phyloP scores from a whole-genome alignment of 92 coral and sea anemone genomes.

The Phenganax subtilis region DNA sequence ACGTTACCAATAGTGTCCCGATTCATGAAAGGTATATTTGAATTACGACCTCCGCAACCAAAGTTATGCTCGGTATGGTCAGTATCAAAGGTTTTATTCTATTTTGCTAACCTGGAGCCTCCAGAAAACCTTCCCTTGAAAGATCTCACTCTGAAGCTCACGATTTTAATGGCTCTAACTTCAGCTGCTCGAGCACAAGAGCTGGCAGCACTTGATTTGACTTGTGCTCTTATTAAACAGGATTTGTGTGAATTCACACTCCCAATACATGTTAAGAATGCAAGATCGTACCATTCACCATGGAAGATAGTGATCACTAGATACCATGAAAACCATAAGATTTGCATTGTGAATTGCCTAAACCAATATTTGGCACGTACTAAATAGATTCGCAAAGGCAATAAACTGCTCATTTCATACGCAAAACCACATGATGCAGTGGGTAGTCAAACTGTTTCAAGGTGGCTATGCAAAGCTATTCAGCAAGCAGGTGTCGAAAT shows the following conservation, averaged over 20 bases:
- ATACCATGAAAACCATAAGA: too few relatives aligned
- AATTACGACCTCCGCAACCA: slow-evolving; percentile 17
- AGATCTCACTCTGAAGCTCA: not conserved
- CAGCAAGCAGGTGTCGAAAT: too few relatives aligned
- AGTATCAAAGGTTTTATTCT: too few relatives aligned
- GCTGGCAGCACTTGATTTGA: slow-evolving; percentile 33
- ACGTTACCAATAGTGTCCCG: slow-evolving; percentile 41
- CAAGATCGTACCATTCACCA: too few relatives aligned
- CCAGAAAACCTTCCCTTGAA: slow-evolving; percentile 26
- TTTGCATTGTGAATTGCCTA: too few relatives aligned
- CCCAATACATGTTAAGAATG: too few relatives aligned
- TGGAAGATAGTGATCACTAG: too few relatives aligned
- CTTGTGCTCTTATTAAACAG: not conserved
- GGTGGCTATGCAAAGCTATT: not conserved
- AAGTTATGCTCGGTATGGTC: too few relatives aligned
- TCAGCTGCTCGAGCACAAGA: slow-evolving; percentile 49
- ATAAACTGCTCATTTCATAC: not conserved
- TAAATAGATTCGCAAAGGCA: not conserved
- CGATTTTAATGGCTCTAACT: slow-evolving; percentile 44
- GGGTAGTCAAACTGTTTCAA: not conserved
- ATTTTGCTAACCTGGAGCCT: too few relatives aligned
- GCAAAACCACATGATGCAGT: not conserved
- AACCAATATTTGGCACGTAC: not conserved
- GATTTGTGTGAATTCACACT: too few relatives aligned
- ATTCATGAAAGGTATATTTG: slow-evolving; percentile 45